Evolutionary conservation across 2,113 vertebrate genomes (phyloP).

Genomic region (Xenotilapia longispinis): DNA sequence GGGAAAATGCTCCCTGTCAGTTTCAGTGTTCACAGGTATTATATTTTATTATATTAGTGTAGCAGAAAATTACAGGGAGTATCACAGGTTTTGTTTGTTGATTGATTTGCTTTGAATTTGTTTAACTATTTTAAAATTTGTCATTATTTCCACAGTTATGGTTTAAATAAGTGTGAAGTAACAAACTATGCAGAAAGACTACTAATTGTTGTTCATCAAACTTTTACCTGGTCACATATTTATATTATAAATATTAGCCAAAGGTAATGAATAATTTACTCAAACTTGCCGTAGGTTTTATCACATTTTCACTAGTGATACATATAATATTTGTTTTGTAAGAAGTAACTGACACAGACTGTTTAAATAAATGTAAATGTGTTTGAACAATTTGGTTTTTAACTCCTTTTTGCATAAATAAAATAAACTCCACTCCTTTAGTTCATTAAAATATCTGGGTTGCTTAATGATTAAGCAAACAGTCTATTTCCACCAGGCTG

Average conservation of each 20-base stretch:
- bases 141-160: not conserved
- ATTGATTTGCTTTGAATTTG: not conserved
- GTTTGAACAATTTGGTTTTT: not conserved
- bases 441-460: not conserved
- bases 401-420: rapidly evolving
- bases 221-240: not conserved
- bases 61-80: not conserved
- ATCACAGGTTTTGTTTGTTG: not conserved
- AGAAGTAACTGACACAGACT: not conserved
- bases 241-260: rapidly evolving
- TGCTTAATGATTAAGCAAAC: not conserved
- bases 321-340: not conserved
- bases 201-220: not conserved
- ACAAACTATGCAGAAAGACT: rapidly evolving
- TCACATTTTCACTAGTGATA: not conserved
- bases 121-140: not conserved
- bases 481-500: not conserved
- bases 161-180: not conserved
- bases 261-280: not conserved
- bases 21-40: not conserved
- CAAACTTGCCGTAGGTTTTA: not conserved
- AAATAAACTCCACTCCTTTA: not conserved
- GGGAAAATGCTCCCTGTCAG: not conserved
- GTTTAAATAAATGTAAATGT: not conserved
- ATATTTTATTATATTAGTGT: not conserved